A percentile compares a stretch with the other conserved stretches of the same genome.
Evolutionary conservation across 2,888 invertebrate genomes (phyloP).

Genomic region (Erpobdella octoculata): DNA sequence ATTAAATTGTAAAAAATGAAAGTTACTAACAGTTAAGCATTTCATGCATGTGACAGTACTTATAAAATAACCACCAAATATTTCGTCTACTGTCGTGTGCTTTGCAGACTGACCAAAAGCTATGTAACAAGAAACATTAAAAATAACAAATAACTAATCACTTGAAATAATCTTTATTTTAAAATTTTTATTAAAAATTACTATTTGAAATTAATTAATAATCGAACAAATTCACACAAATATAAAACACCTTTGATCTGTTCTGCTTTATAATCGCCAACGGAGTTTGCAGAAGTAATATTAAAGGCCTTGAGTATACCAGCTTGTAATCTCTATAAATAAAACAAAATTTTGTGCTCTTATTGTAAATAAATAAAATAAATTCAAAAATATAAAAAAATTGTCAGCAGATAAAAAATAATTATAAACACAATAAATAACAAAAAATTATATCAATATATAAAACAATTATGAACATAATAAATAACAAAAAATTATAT

Average conservation of each 20-base stretch:
- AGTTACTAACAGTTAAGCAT: slow-evolving; percentile 4
- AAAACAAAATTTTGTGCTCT: too few species aligned
- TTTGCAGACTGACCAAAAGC: slow-evolving; percentile 52
- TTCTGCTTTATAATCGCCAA: neutral
- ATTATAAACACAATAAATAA: too few species aligned
- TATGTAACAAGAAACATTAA: too few species aligned
- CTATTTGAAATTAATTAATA: neutral
- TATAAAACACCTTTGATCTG: neutral
- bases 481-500: too few species aligned
- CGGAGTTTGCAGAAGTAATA: neutral
- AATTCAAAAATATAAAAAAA: neutral
- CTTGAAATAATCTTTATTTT: slow-evolving; percentile 1
- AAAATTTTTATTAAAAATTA: neutral
- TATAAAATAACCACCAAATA: slow-evolving; percentile 85
- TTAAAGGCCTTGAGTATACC: neutral
- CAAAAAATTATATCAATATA: too few species aligned
- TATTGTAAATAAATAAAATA: neutral
- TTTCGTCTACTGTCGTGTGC: slow-evolving; percentile 64
- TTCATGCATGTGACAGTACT: slow-evolving; percentile 55
- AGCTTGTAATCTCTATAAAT: neutral
- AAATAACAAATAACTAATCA: too few species aligned
- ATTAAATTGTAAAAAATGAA: too few species aligned
- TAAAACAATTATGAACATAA: too few species aligned
- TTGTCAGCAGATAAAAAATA: too few species aligned
- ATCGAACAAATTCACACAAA: neutral